A percentile compares a stretch with the other conserved stretches of the same genome.
These are phyloP conservation scores for Ceyx erithaca DNA, from an alignment of 2,797 vertebrate genomes.

Conservation along the genomic window DNA sequence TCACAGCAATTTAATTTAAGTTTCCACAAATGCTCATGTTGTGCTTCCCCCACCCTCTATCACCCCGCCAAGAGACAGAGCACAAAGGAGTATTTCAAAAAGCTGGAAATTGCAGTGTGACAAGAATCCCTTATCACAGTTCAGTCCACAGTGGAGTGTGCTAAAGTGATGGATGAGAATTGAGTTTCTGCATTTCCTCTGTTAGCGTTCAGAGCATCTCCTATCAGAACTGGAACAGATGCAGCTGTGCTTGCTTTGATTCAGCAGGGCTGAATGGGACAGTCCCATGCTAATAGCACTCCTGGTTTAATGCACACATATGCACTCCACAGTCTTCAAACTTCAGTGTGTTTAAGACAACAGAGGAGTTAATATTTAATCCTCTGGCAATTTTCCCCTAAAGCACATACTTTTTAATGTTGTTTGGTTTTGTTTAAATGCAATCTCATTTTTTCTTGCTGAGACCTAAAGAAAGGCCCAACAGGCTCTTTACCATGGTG, in stretches of 20 bases:
- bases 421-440: not conserved
- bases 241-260: constrained; percentile 26
- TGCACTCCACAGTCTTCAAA: not conserved
- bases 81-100: constrained; percentile 41
- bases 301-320: not conserved
- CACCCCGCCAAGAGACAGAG: not conserved
- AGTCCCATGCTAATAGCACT: not conserved
- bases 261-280: not conserved
- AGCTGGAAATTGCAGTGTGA: constrained; percentile 47
- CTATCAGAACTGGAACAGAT: constrained; percentile 52
- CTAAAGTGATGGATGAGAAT: constrained; percentile 60
- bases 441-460: not conserved
- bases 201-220: constrained; percentile 3
- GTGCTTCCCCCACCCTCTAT: not conserved
- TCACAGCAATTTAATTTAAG: constrained; percentile 29
- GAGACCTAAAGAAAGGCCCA: not conserved
- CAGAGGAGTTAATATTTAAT: not conserved
- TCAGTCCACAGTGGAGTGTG: constrained; percentile 17
- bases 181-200: constrained; percentile 28
- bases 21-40: constrained; percentile 17
- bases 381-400: not conserved
- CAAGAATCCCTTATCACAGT: constrained; percentile 58
- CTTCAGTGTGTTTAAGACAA: not conserved
- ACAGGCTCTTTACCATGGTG: not conserved
- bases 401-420: not conserved